Conservation (phyloP, 1,140 invertebrate genomes). For the Trissolcus basalis region DNA sequence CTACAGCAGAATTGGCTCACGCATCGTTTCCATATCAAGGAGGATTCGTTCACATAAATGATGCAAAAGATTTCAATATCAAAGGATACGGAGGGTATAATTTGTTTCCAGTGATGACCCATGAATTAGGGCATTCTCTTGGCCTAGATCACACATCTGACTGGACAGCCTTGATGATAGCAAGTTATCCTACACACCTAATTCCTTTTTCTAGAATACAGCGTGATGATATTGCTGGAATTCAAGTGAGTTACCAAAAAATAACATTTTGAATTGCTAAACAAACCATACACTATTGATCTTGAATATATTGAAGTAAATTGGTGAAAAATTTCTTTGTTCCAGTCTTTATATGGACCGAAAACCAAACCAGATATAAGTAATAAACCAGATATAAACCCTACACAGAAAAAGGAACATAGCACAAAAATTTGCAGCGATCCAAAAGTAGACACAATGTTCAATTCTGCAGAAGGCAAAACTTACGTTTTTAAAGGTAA, state of each 20-base stretch:
- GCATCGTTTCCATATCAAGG: slow-evolving; percentile 96
- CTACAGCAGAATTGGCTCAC: slow-evolving; percentile 91
- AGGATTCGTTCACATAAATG: slow-evolving; percentile 96
- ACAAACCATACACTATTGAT: too few relatives aligned
- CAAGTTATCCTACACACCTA: too few relatives aligned
- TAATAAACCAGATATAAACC: slow-evolving; percentile 65
- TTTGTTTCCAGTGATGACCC: slow-evolving; percentile 95
- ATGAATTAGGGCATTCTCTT: slow-evolving; percentile 96
- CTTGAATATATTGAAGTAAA: too few relatives aligned
- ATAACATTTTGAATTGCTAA: slow-evolving; percentile 1
- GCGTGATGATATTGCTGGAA: slow-evolving; percentile 90
- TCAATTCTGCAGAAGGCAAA: slow-evolving; percentile 87
- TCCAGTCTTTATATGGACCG: slow-evolving; percentile 89
- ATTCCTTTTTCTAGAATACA: slow-evolving; percentile 94
- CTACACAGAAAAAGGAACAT: slow-evolving; percentile 78
- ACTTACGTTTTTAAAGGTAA: slow-evolving; percentile 92
- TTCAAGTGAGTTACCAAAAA: slow-evolving; percentile 75
- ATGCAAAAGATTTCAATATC: slow-evolving; percentile 89
- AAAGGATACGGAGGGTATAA: slow-evolving; percentile 88
- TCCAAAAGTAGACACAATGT: slow-evolving; percentile 88
- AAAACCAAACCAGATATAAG: slow-evolving; percentile 77
- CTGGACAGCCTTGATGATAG: slow-evolving; percentile 91
- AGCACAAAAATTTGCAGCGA: slow-evolving; percentile 86
- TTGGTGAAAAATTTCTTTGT: too few relatives aligned
- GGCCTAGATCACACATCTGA: slow-evolving; percentile 94